Evolutionary conservation across 2,797 vertebrate species (phyloP), one percentile per base, ranked within the genome.

Genomic region (Spinibarbus caldwelli): DNA sequence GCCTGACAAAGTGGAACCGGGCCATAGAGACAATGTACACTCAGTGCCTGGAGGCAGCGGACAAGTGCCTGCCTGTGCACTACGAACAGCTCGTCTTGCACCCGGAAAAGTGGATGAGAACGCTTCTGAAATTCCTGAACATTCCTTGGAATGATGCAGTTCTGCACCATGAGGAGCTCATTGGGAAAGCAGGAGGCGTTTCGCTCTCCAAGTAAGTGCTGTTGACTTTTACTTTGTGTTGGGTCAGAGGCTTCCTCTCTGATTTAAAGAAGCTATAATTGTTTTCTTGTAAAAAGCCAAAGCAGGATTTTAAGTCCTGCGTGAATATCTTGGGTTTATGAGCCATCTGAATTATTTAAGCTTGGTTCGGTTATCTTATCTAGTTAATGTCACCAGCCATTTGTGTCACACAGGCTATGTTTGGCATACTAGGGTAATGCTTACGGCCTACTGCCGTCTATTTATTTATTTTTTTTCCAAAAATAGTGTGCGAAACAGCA

Each of bases 11-110:
- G 92, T 99, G 98, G 98, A 99, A 99, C 86, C 96, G 98, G 54
- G 98, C 98, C 21, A 97, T 99, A 87, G 98, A 99, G 89, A 99
- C 97, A 17, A 99, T 99, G 98, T 98, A 99, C 91, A 97, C 96
- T 86, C 98, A 99, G 94, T 99, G 98, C 90, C 91, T 98, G 94
- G 98, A 98, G 86, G 97, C 96, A 3, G 95, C 96, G 0, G 94
- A 96, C 81, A 96, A 96, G 84, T 99, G 98, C 83, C 95, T 99
- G 90, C 93, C 98, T 36, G 92, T 99, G 86, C 97, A 97, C 89
- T 99, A 99, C 0, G 98, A 99, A 83, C 97, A 99, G 84, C 93
- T 99, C 2, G 98, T 99, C 64, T 91, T 99, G 86, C 98, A 99
- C 91, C 98, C 98, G 0, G 98, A 99, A 88, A 96, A 96, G 72